Base-by-base conservation (phyloP, 2,888 invertebrate species). In the Heliconius ethilla region DNA sequence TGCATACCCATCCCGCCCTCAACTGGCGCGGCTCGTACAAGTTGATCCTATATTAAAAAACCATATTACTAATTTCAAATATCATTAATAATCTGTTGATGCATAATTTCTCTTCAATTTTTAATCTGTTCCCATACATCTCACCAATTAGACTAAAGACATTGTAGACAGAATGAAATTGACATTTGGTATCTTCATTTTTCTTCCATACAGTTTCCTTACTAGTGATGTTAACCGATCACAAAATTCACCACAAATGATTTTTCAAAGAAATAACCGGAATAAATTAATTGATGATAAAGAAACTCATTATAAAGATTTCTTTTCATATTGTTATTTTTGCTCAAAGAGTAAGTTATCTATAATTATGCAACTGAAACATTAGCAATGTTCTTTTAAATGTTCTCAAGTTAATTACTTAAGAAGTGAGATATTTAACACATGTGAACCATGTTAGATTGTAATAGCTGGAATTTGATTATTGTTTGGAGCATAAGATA, bases 1-100 rank as follows among this genome's bases (percentile, higher is more conserved):
- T 97, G 97, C 98, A 99, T 98, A 33, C 99, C 99, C 97, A 99
- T 98, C 18, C 99, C 99, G 76, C 98, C 97, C 73, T 96, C 97
- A 2, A 99, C 97, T 0, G 99, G 99, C 78, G 97, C 97, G n/a
- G 99, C 98, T 18, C 96, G 96, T 82, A 96, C 96, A 83, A 99
- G 95, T 93, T 98, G 98, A 94, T 99, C 99, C 97, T 98, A 96
- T 81, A 92, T 79, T 73, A 73, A 73, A 82, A 81, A 78, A 15
- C 69, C 67, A 51, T 73, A 79, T 80, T 69, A 80, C 33, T 62
- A 3, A 45, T 45, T 69, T 25, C 9, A 76, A 37, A 70, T 33
- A 55, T 6, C 10, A 33, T 72, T 59, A 3, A 59, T 59, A 33
- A 75, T 70, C 45, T 51, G 15, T 70, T 9, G 37, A 63, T 45